These are phyloP conservation scores for Onthophagus sagittarius DNA, from an alignment of 2,888 invertebrate species.

Conservation along the genomic window DNA sequence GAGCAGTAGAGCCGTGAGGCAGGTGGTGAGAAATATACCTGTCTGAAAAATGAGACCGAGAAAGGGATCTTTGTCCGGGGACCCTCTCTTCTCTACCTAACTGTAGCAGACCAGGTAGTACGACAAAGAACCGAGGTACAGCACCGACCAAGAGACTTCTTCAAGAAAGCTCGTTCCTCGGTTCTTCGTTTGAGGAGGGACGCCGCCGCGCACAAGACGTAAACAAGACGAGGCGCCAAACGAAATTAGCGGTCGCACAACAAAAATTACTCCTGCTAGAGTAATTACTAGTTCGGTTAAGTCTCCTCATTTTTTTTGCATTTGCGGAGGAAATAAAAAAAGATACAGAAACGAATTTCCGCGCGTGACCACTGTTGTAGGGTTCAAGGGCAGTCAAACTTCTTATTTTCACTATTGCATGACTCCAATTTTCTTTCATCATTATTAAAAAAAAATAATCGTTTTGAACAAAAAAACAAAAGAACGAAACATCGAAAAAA, in stretches of 20 bases:
- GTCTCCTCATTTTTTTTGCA: too few relatives aligned
- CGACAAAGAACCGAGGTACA: slow-evolving; percentile 29
- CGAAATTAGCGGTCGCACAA: neutral
- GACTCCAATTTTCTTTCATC: neutral
- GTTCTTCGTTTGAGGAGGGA: neutral
- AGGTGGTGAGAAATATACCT: slow-evolving; percentile 34
- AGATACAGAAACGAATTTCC: too few relatives aligned
- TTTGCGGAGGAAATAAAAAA: too few relatives aligned
- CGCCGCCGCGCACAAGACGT: neutral
- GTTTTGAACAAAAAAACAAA: slow-evolving; percentile 1
- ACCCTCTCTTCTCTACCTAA: slow-evolving; percentile 30
- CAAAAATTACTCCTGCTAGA: neutral
- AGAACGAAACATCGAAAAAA: too few relatives aligned
- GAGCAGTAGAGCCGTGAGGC: slow-evolving; percentile 24
- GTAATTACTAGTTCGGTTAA: neutral
- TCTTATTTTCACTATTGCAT: slow-evolving; percentile 24
- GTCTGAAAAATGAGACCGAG: slow-evolving; percentile 28
- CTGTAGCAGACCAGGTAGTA: slow-evolving; percentile 31
- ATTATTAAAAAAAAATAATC: neutral
- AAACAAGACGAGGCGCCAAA: slow-evolving; percentile 7
- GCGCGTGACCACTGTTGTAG: neutral
- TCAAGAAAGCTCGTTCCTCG: slow-evolving; percentile 1
- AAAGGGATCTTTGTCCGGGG: slow-evolving; percentile 30
- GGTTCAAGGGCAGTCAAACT: slow-evolving; percentile 41
- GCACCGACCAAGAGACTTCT: slow-evolving; percentile 26